phyloP scores from a whole-genome alignment of 23 tunicate species.

The Ascidia mentula region DNA sequence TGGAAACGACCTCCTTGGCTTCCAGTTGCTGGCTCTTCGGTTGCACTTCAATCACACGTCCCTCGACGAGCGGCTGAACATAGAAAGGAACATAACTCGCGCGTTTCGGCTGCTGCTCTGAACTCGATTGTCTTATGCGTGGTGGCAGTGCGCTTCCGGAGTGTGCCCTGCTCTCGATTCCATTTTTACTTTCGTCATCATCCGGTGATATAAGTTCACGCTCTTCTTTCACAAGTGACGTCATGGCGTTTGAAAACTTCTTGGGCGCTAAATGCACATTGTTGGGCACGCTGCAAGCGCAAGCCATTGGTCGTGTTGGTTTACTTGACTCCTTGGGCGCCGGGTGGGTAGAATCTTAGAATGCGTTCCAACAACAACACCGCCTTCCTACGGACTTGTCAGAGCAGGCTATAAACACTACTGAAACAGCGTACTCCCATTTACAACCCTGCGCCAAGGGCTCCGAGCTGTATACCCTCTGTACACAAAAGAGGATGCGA shows the following conservation, averaged over 20 bases:
- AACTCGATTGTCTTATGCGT: not conserved
- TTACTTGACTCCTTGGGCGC: not conserved
- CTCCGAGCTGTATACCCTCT: not conserved
- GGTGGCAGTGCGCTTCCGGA: not conserved
- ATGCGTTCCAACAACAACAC: not conserved
- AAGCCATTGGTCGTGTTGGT: not conserved
- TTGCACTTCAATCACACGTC: not conserved
- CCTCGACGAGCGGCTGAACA: not conserved
- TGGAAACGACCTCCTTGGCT: not conserved
- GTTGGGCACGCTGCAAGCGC: not conserved
- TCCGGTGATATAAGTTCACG: not conserved
- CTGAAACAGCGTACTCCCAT: not conserved
- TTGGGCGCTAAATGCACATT: not conserved
- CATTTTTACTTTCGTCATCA: constrained; percentile 4
- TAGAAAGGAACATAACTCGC: not conserved
- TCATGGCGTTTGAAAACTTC: not conserved
- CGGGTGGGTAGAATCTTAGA: not conserved
- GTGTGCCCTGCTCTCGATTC: not conserved
- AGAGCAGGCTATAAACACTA: not conserved
- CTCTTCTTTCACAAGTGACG: not conserved
- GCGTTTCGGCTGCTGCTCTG: no score
- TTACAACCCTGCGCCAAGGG: not conserved
- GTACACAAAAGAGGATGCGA: not conserved
- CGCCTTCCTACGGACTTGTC: not conserved
- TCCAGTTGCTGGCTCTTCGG: not conserved